Conservation (phyloP, 2,888 invertebrate genomes). For the Helicoverpa assulta region DNA sequence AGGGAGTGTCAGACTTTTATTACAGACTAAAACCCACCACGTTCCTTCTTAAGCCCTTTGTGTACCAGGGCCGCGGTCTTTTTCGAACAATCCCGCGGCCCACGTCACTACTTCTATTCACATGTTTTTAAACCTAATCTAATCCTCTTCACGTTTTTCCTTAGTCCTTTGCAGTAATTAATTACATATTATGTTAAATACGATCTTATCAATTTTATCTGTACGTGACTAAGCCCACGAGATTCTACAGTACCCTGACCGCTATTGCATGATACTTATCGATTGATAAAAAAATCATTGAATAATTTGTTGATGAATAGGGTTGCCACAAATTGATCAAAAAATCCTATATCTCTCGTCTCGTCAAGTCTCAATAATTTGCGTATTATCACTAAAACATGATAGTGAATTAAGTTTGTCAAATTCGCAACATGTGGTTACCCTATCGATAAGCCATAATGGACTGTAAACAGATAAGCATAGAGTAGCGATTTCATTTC, state of each 20-base stretch:
- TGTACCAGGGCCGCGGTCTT: no score
- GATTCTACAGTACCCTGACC: conserved; percentile 52
- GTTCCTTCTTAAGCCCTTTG: no score
- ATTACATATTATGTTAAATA: conserved; percentile 45
- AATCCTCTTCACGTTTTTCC: conserved; percentile 39
- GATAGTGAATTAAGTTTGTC: background rate
- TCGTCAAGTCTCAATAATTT: background rate
- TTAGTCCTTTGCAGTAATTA: conserved; percentile 46
- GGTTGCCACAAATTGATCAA: background rate
- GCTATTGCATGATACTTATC: conserved; percentile 24
- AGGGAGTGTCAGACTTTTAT: no score
- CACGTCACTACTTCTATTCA: conserved; percentile 8
- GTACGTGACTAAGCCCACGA: conserved; percentile 77
- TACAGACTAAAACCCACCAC: no score
- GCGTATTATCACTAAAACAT: background rate
- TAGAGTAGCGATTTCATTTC: conserved; percentile 14
- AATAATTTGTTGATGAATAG: conserved; percentile 26
- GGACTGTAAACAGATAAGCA: conserved; percentile 18
- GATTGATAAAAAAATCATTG: conserved; percentile 28
- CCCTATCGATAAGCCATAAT: conserved; percentile 30
- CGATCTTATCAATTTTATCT: conserved; percentile 73
- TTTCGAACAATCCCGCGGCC: background rate
- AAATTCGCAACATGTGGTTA: background rate
- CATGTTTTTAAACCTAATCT: conserved; percentile 23
- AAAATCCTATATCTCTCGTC: background rate